A percentile compares a stretch with the other conserved stretches of the same genome.
These are phyloP conservation scores for Puma concolor DNA, from an alignment of 2,113 vertebrate genomes.

Conservation along the genomic window DNA sequence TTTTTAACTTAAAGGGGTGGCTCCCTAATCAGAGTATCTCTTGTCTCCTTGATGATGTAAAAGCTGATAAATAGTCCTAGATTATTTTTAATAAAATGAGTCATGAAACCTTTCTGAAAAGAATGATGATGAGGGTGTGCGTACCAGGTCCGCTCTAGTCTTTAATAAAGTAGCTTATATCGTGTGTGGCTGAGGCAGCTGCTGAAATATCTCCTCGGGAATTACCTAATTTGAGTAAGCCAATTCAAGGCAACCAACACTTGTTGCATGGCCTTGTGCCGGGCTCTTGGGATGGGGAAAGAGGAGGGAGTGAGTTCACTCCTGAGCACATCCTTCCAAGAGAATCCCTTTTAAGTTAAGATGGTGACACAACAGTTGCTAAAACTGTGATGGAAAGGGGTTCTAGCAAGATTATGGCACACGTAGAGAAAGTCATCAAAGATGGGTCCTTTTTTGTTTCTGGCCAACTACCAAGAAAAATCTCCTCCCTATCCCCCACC, in stretches of 20 bases:
- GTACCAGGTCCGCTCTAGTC: not conserved
- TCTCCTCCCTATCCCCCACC: not conserved
- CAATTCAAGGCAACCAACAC: not conserved
- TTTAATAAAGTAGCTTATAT: not conserved
- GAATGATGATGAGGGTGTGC: not conserved
- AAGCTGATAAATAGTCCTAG: not conserved
- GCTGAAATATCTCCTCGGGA: not conserved
- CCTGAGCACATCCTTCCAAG: not conserved
- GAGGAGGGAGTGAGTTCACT: not conserved
- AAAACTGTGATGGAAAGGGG: not conserved
- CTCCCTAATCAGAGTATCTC: not conserved
- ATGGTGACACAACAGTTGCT: not conserved
- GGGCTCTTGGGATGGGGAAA: not conserved
- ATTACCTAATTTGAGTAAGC: not conserved
- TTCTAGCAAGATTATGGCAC: not conserved
- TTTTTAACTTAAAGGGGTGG: not conserved
- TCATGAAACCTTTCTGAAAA: not conserved
- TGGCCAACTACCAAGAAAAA: not conserved
- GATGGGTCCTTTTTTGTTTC: not conserved
- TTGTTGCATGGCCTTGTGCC: not conserved
- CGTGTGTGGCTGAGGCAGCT: not conserved
- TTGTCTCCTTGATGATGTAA: not conserved
- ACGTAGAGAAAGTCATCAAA: not conserved
- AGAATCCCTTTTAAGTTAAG: not conserved
- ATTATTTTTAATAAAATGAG: constrained; percentile 49